These are phyloP conservation scores for Entelurus aequoreus DNA, from an alignment of 2,113 vertebrate species.

Conservation along the genomic window DNA sequence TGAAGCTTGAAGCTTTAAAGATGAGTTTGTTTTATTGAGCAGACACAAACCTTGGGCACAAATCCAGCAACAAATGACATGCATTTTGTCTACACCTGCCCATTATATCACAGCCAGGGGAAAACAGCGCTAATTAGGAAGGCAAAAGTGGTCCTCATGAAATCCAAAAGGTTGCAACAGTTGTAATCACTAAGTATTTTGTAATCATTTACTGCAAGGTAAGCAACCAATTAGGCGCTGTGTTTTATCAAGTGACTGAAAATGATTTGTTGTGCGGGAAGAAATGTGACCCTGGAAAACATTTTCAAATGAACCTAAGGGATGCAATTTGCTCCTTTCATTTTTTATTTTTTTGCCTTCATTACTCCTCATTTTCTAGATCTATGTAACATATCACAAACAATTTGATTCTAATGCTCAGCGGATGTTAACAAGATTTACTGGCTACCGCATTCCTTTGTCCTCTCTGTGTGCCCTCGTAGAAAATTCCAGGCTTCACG, in stretches of 20 bases:
- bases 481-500: constrained; percentile 17
- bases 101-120: constrained; percentile 45
- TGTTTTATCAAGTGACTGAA: constrained; percentile 42
- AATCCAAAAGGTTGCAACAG: constrained; percentile 43
- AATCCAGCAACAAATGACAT: constrained; percentile 34
- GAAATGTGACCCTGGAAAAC: constrained; percentile 52
- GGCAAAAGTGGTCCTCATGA: constrained; percentile 30
- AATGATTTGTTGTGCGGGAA: constrained; percentile 61
- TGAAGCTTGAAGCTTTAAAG: constrained; percentile 27
- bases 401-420: constrained; percentile 45
- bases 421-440: constrained; percentile 33
- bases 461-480: constrained; percentile 3
- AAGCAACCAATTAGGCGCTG: constrained; percentile 64
- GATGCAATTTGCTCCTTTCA: constrained; percentile 8
- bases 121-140: constrained; percentile 59
- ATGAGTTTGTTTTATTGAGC: constrained; percentile 45
- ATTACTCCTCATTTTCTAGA: constrained; percentile 49
- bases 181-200: constrained; percentile 27
- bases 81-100: constrained; percentile 28
- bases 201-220: constrained; percentile 63
- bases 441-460: background rate
- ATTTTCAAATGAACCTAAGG: constrained; percentile 53
- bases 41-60: constrained; percentile 28
- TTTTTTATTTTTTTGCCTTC: constrained; percentile 37
- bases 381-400: constrained; percentile 43